phyloP scores from a whole-genome alignment of 1,140 invertebrate species.

The Drosophila burlai region DNA sequence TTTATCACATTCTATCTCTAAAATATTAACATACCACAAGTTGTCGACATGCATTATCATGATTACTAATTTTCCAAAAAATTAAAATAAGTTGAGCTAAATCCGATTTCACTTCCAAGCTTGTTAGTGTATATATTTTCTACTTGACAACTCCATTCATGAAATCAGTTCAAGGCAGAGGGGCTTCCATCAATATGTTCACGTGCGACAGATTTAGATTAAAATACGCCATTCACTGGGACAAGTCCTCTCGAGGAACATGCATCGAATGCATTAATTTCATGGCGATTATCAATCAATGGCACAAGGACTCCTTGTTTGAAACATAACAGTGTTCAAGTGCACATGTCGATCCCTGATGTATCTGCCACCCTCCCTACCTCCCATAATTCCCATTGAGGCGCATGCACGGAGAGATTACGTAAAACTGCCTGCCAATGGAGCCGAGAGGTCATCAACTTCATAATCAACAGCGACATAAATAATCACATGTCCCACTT shows the following conservation, averaged over 20 bases:
- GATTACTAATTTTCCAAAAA: not conserved
- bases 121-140: not conserved
- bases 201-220: constrained; percentile 45
- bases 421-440: constrained; percentile 38
- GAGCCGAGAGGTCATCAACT: constrained; percentile 58
- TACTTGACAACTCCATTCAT: not conserved
- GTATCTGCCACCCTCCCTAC: not conserved
- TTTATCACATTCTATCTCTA: rapidly evolving
- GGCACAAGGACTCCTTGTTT: constrained; percentile 30
- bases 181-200: constrained; percentile 43
- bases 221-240: constrained; percentile 30
- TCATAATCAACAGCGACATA: constrained; percentile 71
- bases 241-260: constrained; percentile 11
- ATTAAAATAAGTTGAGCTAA: not conserved
- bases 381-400: constrained; percentile 10
- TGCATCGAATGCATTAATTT: constrained; percentile 24
- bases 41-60: too few species aligned
- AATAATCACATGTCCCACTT: constrained; percentile 71
- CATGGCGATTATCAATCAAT: constrained; percentile 65
- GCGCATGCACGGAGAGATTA: constrained; percentile 30
- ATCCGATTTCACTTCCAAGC: not conserved
- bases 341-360: constrained; percentile 10
- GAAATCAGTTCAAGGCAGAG: constrained; percentile 3
- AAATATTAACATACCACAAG: too few species aligned
- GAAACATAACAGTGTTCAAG: constrained; percentile 8